Percentiles rank a stretch among this genome's conserved stretches.
phyloP scores from a whole-genome alignment of 2,113 vertebrate genomes.

The Ranitomeya variabilis region DNA sequence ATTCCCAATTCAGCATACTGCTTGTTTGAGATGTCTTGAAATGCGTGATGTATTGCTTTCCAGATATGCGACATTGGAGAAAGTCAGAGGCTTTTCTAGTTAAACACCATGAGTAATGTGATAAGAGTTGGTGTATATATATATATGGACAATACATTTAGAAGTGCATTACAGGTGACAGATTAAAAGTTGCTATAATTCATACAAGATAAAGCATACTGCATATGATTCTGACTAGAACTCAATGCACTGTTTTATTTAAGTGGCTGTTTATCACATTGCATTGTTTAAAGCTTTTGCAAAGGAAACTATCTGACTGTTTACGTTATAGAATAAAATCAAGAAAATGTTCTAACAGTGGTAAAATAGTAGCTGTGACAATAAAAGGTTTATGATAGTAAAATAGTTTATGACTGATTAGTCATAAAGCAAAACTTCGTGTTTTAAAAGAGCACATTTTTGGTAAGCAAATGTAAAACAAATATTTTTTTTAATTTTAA shows the following conservation, averaged over 20 bases:
- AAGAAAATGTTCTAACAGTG: background rate
- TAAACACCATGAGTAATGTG: background rate
- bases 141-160: background rate
- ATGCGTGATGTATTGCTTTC: background rate
- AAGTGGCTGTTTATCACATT: constrained; percentile 17
- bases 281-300: background rate
- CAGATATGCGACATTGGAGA: background rate
- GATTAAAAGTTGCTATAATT: constrained; percentile 34
- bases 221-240: constrained; percentile 3
- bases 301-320: background rate
- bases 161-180: background rate
- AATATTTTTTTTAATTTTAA: no score
- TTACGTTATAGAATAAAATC: constrained; percentile 8
- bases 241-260: background rate
- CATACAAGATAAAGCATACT: background rate
- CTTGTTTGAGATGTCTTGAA: constrained; percentile 5
- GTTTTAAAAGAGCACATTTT: no score
- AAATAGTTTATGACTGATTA: constrained; percentile 7
- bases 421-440: background rate
- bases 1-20: background rate
- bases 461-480: no score
- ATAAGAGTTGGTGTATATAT: background rate
- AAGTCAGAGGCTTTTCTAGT: background rate
- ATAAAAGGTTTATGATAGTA: background rate
- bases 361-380: background rate